Percentiles rank a stretch among this genome's conserved stretches.
These are phyloP conservation scores for Masticophis lateralis DNA, from an alignment of 2,797 vertebrate genomes.

Conservation along the genomic window DNA sequence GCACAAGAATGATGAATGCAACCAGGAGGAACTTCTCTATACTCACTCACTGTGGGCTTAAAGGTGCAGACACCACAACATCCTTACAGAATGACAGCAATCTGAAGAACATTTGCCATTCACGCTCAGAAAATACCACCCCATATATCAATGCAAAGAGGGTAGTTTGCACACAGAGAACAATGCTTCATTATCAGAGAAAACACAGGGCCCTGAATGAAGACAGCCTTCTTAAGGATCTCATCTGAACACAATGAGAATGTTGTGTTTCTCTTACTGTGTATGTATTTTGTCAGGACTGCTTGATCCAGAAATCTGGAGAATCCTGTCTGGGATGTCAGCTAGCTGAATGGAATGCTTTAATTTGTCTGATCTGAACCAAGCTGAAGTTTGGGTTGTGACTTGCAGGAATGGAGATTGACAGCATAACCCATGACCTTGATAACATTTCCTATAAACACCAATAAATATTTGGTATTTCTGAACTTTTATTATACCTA, in stretches of 20 bases:
- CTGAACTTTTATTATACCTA: not conserved
- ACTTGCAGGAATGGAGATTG: not conserved
- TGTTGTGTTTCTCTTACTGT: not conserved
- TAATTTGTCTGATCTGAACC: not conserved
- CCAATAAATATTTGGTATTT: slow-evolving; percentile 12
- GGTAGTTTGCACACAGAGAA: not conserved
- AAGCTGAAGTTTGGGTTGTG: not conserved
- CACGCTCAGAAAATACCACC: not conserved
- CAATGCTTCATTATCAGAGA: not conserved
- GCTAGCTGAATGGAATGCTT: not conserved
- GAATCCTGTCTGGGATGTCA: not conserved
- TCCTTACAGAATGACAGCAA: not conserved
- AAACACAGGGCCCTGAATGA: not conserved
- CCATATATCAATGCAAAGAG: not conserved
- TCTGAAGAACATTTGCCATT: not conserved
- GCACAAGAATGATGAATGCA: not conserved
- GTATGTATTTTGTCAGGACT: not conserved
- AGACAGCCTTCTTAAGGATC: not conserved
- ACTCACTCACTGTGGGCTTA: not conserved
- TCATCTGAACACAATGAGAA: not conserved
- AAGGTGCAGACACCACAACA: not conserved
- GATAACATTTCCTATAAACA: not conserved
- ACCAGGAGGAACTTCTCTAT: not conserved
- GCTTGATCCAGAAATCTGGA: not conserved
- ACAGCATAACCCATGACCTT: not conserved